A percentile compares a stretch with the other conserved stretches of the same genome.
Conservation (phyloP, 2,113 vertebrate genomes). For the Campylomormyrus numenius region DNA sequence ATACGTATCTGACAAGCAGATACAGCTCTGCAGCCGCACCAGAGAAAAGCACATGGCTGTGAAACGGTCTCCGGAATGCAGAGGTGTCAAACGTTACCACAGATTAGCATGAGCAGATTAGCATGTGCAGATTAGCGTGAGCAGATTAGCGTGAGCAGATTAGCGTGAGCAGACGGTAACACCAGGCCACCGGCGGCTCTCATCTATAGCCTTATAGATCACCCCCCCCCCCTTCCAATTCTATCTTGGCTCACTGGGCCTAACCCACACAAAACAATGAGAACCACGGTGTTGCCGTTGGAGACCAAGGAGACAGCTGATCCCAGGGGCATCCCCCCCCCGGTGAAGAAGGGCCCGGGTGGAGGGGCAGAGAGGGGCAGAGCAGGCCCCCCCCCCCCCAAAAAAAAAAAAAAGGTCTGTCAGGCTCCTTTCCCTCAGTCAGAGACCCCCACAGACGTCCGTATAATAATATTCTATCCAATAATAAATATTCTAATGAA, state of each 20-base stretch:
- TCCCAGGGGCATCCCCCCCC: slow-evolving; percentile 32
- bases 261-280: slow-evolving; percentile 18
- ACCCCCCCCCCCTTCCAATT: neutral
- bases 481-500: slow-evolving; percentile 44
- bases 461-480: slow-evolving; percentile 2
- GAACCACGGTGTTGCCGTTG: slow-evolving; percentile 18
- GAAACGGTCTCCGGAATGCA: neutral
- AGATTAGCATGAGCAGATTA: neutral
- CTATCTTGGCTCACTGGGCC: neutral
- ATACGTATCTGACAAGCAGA: neutral
- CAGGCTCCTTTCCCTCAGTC: neutral
- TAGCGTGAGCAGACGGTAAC: neutral
- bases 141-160: neutral
- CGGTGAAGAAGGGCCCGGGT: slow-evolving; percentile 33
- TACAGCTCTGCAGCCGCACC: neutral
- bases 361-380: slow-evolving; percentile 29
- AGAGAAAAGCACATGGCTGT: neutral
- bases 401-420: neutral
- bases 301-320: slow-evolving; percentile 25
- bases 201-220: neutral
- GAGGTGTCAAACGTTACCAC: neutral
- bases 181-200: neutral
- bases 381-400: neutral
- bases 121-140: neutral
- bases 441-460: slow-evolving; percentile 2